Evolutionary conservation across 2,888 invertebrate genomes (phyloP).

Genomic region (Luperina testacea): DNA sequence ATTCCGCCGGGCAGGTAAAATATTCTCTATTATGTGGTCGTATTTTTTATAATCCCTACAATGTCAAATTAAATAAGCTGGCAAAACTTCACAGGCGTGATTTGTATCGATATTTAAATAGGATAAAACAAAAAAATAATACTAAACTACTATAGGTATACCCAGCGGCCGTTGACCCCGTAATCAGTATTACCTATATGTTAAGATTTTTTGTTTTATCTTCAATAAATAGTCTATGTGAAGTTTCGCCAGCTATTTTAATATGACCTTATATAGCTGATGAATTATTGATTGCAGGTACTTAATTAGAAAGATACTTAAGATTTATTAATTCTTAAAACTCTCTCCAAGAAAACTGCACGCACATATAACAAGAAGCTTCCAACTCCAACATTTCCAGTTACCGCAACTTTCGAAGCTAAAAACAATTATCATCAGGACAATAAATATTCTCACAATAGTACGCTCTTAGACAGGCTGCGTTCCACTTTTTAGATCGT

Average conservation of each 20-base stretch:
- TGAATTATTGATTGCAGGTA: too few relatives aligned
- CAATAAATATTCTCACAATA: conserved; percentile 67
- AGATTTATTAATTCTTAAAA: background rate
- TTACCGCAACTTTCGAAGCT: conserved; percentile 60
- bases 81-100: background rate
- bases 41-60: background rate
- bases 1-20: background rate
- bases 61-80: background rate
- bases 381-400: conserved; percentile 53
- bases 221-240: background rate
- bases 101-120: background rate
- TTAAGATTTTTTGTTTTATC: background rate
- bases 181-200: background rate
- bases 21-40: background rate
- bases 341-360: conserved; percentile 31
- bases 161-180: background rate
- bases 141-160: background rate
- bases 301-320: background rate
- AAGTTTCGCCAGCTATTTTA: background rate
- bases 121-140: background rate
- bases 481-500: conserved; percentile 78
- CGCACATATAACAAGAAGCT: conserved; percentile 27
- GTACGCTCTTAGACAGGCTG: conserved; percentile 58
- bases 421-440: conserved; percentile 66
- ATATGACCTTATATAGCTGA: background rate